Base-by-base conservation (phyloP, 64 coral and sea anemone species). In the Dendronephthya gigantea region DNA sequence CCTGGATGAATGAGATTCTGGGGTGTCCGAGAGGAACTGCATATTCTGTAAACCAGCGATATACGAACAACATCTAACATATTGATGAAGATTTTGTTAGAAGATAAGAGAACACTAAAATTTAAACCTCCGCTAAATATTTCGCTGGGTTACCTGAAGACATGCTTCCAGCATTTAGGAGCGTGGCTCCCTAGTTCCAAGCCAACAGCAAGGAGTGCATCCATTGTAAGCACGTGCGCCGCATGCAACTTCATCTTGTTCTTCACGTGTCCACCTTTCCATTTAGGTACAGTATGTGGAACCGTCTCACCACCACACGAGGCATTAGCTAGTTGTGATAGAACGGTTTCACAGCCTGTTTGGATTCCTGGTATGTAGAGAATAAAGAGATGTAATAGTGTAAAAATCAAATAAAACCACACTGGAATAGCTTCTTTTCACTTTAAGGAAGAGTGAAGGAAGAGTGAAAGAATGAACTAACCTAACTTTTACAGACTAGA, bases 101-200 rank as follows among this genome's bases (percentile, higher is more conserved):
- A 7, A 22, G 25, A 0, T n/a, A n/a, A n/a, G n/a, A n/a, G n/a
- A n/a, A n/a, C n/a, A n/a, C n/a, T n/a, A n/a, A n/a, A n/a, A n/a
- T n/a, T n/a, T n/a, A n/a, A n/a, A n/a, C n/a, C n/a, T 45, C 41
- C 11, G 41, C 41, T 45, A 45, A 45, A 45, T 45, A 6, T 45
- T 45, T 45, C 4, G 11, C 27, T 47, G 14, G 38, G 40, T 12
- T 85, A 97, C 94, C 94, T 93, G 81, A 97, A 97, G 31, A 97
- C 94, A 81, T 97, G 94, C 83, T 93, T 97, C 94, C 94, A 97
- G 87, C 94, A 97, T 84, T 97, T 93, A 23, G 94, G 94, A 9
- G 94, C 94, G 40, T 97, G 94, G 43, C 91, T 97, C 14, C 94
- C 94, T 19, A 97, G 70, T 84, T 97, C 94, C 13, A 97, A 89